Conservation (phyloP, 2,888 invertebrate genomes). For the Netelia melanura region DNA sequence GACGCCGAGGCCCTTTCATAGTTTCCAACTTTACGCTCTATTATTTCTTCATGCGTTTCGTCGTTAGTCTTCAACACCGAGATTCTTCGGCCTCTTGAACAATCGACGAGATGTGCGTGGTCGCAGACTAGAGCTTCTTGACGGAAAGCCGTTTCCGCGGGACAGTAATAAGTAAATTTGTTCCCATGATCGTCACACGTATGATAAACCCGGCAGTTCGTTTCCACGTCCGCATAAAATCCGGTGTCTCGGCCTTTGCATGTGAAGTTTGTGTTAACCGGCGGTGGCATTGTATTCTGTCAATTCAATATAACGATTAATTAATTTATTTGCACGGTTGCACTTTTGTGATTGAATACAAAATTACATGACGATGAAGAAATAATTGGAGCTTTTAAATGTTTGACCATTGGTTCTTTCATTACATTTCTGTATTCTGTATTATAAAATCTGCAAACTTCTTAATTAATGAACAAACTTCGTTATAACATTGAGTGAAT, state of each 20-base stretch:
- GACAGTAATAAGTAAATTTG: slow-evolving; percentile 81
- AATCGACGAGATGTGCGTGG: slow-evolving; percentile 81
- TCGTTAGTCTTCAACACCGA: neutral
- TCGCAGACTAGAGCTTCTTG: slow-evolving; percentile 82
- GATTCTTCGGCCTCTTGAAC: slow-evolving; percentile 65
- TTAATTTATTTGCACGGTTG: neutral
- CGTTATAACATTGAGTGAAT: too few relatives aligned
- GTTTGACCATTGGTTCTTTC: neutral
- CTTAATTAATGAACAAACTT: too few relatives aligned
- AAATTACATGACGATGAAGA: neutral
- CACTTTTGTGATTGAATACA: too few relatives aligned
- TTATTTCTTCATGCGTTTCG: slow-evolving; percentile 1
- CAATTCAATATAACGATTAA: slow-evolving; percentile 30
- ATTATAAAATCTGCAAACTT: neutral
- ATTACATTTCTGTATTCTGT: neutral
- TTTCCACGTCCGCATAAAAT: slow-evolving; percentile 79
- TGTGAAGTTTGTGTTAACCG: slow-evolving; percentile 76
- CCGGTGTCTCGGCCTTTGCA: slow-evolving; percentile 77
- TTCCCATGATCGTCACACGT: slow-evolving; percentile 82
- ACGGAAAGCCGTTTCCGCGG: slow-evolving; percentile 81
- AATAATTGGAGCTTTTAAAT: neutral
- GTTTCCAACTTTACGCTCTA: neutral
- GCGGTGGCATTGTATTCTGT: slow-evolving; percentile 77
- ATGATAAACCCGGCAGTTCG: slow-evolving; percentile 80
- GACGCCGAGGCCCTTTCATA: neutral